phyloP scores from a whole-genome alignment of 2,888 invertebrate genomes.

The Sphaerophoria rueppellii region DNA sequence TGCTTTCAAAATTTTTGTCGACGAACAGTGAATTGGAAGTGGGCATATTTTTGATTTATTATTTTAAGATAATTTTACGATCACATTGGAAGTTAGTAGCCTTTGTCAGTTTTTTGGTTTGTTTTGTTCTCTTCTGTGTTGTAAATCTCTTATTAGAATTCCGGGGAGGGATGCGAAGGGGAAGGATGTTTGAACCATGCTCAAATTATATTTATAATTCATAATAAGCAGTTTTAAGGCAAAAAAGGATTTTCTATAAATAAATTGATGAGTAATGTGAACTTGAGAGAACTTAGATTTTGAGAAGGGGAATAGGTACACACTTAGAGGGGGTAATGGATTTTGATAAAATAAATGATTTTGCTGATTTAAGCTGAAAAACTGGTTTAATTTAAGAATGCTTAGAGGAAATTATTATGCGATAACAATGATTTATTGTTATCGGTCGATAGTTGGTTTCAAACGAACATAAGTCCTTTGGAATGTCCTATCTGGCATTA shows the following conservation, averaged over 20 bases:
- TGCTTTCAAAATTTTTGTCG: neutral
- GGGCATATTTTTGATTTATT: conserved; percentile 61
- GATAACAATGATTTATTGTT: conserved; percentile 35
- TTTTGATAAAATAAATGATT: conserved; percentile 22
- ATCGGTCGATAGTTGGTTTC: neutral
- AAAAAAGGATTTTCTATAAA: conserved; percentile 49
- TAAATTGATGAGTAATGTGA: conserved; percentile 54
- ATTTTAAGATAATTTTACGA: conserved; percentile 53
- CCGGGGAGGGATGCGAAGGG: neutral
- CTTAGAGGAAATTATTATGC: conserved; percentile 20
- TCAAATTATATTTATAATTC: conserved; percentile 55
- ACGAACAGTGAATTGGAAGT: neutral
- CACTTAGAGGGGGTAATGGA: neutral
- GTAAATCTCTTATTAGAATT: neutral
- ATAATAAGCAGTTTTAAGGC: conserved; percentile 54
- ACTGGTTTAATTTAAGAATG: conserved; percentile 4
- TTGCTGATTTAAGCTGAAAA: conserved; percentile 24
- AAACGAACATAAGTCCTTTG: neutral
- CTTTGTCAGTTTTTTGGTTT: conserved; percentile 1
- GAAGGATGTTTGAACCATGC: neutral
- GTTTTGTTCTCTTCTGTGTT: neutral
- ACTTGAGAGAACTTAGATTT: neutral
- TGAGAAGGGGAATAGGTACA: neutral
- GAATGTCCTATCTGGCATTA: too few relatives aligned
- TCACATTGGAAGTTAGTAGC: conserved; percentile 31